Evolutionary conservation across 2,797 vertebrate species (phyloP).

Genomic region (Diplodus puntazzo): DNA sequence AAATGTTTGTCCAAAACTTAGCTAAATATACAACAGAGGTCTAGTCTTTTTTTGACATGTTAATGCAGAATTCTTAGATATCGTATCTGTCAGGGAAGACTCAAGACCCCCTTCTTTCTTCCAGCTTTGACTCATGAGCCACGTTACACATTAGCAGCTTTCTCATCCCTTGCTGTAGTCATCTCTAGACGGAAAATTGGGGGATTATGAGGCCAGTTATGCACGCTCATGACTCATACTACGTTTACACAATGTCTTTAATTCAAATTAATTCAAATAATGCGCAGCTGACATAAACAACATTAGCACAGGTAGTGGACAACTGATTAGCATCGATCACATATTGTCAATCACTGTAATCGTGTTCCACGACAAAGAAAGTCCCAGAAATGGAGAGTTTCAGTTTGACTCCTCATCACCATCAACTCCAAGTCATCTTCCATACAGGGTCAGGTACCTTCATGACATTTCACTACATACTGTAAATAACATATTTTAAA

Average conservation of each 20-base stretch:
- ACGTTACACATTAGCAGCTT: constrained; percentile 6
- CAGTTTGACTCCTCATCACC: not conserved
- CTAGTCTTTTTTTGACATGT: no score
- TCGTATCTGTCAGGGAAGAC: not conserved
- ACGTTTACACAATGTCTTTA: not conserved
- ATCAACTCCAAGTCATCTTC: not conserved
- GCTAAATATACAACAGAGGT: no score
- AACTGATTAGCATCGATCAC: not conserved
- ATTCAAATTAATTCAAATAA: not conserved
- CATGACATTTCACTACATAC: not conserved
- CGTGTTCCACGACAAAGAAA: not conserved
- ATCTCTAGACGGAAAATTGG: not conserved
- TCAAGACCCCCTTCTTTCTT: not conserved
- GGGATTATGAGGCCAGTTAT: not conserved
- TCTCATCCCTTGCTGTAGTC: not conserved
- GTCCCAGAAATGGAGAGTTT: not conserved
- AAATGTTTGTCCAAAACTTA: no score
- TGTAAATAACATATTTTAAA: not conserved
- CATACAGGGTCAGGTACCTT: not conserved
- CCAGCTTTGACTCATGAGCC: not conserved
- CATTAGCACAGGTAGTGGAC: not conserved
- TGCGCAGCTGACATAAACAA: not conserved
- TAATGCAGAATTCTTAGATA: no score
- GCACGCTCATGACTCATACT: not conserved
- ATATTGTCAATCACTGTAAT: not conserved